Evolutionary conservation across 1,140 invertebrate genomes (phyloP).

Genomic region (Eumaeus atala): DNA sequence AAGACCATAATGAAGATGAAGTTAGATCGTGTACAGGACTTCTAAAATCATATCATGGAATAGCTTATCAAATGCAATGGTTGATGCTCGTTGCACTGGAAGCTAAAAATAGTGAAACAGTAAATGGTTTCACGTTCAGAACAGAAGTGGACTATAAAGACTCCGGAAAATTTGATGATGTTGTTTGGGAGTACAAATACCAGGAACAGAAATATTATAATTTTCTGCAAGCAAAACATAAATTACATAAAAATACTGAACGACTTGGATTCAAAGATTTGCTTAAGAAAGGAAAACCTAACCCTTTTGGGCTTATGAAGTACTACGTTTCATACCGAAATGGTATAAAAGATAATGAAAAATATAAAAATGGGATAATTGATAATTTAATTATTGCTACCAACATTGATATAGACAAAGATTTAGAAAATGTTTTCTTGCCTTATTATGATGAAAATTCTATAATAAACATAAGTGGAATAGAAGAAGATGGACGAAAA

Average conservation of each 20-base stretch:
- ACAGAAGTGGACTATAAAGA: conserved; percentile 14
- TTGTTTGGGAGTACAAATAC: conserved; percentile 12
- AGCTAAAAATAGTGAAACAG: conserved; percentile 6
- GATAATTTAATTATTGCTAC: conserved; percentile 10
- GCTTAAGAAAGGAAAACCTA: background rate
- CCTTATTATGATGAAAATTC: background rate
- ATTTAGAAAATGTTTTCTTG: background rate
- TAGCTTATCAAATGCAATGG: conserved; percentile 16
- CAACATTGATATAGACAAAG: conserved; percentile 4
- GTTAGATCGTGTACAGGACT: conserved; percentile 5
- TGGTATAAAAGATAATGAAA: background rate
- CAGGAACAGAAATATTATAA: background rate
- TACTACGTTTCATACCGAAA: background rate
- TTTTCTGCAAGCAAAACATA: conserved; percentile 13
- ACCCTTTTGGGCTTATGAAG: conserved; percentile 7
- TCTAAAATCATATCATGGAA: conserved; percentile 14
- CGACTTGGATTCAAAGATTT: conserved; percentile 6
- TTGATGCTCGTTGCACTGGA: conserved; percentile 11
- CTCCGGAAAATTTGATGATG: conserved; percentile 16
- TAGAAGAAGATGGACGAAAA: background rate
- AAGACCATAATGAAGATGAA: background rate
- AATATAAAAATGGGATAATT: background rate
- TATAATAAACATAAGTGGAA: background rate
- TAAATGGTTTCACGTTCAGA: conserved; percentile 11
- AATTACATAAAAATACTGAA: background rate